Conservation (phyloP, 1,140 invertebrate genomes). For the Heliconius nattereri region DNA sequence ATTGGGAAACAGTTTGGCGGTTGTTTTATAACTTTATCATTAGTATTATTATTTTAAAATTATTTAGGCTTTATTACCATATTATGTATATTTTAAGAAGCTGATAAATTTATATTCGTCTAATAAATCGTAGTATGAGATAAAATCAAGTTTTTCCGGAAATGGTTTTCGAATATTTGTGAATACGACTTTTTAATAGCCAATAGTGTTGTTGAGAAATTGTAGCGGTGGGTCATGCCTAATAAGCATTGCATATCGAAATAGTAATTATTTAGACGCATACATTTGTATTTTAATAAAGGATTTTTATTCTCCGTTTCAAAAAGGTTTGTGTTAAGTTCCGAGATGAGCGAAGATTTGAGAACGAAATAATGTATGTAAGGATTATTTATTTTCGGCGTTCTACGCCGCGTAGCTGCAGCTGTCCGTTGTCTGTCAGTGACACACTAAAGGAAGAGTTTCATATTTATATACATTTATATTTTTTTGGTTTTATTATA, state of each 20-base stretch:
- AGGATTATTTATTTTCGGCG: too few species aligned
- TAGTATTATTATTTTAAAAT: not conserved
- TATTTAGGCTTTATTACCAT: slow-evolving; percentile 2
- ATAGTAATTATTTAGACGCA: too few species aligned
- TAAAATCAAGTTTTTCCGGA: not conserved
- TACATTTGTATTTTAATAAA: too few species aligned
- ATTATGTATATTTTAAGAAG: not conserved
- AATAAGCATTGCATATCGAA: too few species aligned
- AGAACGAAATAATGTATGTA: too few species aligned
- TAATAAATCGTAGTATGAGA: slow-evolving; percentile 4
- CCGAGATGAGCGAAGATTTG: too few species aligned
- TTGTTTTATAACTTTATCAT: not conserved
- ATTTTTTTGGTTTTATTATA: slow-evolving; percentile 18
- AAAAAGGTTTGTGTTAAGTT: too few species aligned
- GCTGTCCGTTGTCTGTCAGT: too few species aligned
- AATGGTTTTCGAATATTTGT: not conserved
- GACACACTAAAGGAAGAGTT: too few species aligned
- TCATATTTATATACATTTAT: too few species aligned
- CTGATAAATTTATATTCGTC: not conserved
- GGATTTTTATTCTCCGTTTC: too few species aligned
- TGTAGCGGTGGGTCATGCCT: not conserved
- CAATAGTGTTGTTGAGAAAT: not conserved
- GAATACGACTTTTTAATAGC: not conserved
- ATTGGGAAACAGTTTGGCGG: slow-evolving; percentile 3
- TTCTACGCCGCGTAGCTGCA: too few species aligned